These are phyloP conservation scores for Dendrophyllia cribrosa DNA, from an alignment of 64 coral and sea anemone genomes.

Conservation along the genomic window DNA sequence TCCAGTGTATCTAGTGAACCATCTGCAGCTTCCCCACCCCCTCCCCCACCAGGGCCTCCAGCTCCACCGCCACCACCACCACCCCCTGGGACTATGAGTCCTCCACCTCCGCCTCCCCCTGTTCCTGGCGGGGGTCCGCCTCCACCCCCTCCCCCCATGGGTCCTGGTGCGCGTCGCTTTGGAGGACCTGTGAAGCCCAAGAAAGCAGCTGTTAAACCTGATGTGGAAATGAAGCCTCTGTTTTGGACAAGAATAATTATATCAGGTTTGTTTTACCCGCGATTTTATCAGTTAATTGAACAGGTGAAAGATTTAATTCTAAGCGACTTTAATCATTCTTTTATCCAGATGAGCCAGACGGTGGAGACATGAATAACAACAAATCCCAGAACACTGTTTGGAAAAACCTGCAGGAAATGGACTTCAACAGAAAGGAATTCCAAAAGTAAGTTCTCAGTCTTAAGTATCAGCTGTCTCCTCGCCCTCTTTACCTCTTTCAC, in stretches of 20 bases:
- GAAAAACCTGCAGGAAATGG: conserved; percentile 87
- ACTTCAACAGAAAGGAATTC: conserved; percentile 89
- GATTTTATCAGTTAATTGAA: background rate
- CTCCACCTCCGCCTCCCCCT: conserved; percentile 84
- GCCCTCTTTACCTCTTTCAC: background rate
- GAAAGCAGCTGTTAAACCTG: conserved; percentile 88
- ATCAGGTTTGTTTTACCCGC: conserved; percentile 35
- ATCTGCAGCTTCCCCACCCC: conserved; percentile 6
- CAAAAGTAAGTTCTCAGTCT: conserved; percentile 77
- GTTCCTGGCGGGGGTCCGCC: conserved; percentile 43
- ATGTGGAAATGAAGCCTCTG: conserved; percentile 98
- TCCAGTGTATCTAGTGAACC: conserved; percentile 41
- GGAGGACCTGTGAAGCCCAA: conserved; percentile 55
- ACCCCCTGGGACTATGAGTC: conserved; percentile 30
- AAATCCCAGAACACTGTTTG: conserved; percentile 65
- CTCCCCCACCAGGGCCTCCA: conserved; percentile 30
- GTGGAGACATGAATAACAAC: conserved; percentile 53
- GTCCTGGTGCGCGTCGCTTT: conserved; percentile 21
- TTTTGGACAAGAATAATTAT: conserved; percentile 97
- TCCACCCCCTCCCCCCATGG: conserved; percentile 79
- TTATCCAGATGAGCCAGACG: conserved; percentile 62
- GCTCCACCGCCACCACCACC: conserved; percentile 50
- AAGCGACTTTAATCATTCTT: background rate
- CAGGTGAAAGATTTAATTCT: too few species aligned
- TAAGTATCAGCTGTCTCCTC: background rate